phyloP scores from a whole-genome alignment of 64 coral and sea anemone genomes.

The Pocillopora damicornis region DNA sequence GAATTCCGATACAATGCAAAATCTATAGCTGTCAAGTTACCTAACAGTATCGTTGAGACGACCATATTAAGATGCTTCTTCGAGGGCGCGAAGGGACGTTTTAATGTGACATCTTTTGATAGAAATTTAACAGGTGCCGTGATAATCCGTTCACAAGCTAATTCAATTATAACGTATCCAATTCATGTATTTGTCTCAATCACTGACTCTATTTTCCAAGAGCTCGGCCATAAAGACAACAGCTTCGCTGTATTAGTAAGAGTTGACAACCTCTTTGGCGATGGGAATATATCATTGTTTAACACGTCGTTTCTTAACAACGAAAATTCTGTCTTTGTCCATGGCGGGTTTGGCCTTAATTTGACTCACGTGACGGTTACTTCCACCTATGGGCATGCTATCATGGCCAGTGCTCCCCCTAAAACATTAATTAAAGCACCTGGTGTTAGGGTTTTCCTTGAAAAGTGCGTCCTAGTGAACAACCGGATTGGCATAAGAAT shows the following conservation, averaged over 20 bases:
- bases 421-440: neutral
- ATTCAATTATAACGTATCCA: neutral
- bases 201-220: neutral
- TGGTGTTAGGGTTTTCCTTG: neutral
- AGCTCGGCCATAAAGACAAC: neutral
- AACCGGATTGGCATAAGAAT: constrained; percentile 4
- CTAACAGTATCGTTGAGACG: neutral
- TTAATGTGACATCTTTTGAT: neutral
- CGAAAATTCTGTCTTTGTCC: neutral
- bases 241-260: neutral
- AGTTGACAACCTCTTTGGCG: neutral
- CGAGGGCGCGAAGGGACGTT: neutral
- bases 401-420: neutral
- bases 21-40: neutral
- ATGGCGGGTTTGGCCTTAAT: neutral
- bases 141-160: neutral
- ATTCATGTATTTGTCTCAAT: neutral
- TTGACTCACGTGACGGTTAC: neutral
- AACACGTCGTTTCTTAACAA: constrained; percentile 1
- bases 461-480: neutral
- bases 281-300: neutral
- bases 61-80: neutral
- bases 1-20: neutral
- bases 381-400: neutral
- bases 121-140: neutral